phyloP scores from a whole-genome alignment of 2,113 vertebrate genomes.

The Parotia lawesii region DNA sequence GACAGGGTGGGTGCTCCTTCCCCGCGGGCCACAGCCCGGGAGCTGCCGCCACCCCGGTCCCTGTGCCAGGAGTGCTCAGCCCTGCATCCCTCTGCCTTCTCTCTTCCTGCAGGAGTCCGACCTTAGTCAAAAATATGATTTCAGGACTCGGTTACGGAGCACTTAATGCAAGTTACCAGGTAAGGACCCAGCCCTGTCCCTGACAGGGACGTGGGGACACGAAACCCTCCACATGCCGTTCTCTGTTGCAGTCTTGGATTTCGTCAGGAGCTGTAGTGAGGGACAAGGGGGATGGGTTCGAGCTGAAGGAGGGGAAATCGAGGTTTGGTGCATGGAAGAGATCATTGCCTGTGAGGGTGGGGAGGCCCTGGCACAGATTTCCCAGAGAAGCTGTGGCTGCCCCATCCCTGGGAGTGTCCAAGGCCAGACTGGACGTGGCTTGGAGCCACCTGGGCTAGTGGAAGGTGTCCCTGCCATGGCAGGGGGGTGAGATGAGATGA shows the following conservation, averaged over 20 bases:
- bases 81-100: background rate
- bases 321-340: background rate
- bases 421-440: background rate
- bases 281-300: background rate
- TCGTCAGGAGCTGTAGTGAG: background rate
- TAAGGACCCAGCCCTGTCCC: slow-evolving; percentile 33
- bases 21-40: accelerated
- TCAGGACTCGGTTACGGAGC: slow-evolving; percentile 95
- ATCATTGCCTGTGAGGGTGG: background rate
- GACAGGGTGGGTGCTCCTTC: slow-evolving; percentile 83
- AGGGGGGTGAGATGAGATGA: background rate
- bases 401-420: background rate
- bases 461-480: background rate
- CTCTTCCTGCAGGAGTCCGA: slow-evolving; percentile 84
- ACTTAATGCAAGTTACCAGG: slow-evolving; percentile 98
- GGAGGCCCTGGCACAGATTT: background rate
- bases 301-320: background rate
- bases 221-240: accelerated
- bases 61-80: background rate
- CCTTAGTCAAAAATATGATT: slow-evolving; percentile 99
- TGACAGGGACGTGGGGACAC: accelerated
- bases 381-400: background rate
- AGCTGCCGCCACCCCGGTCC: accelerated
- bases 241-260: accelerated
- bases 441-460: background rate